Conservation (phyloP, 1,140 invertebrate species). For the Trichonephila inaurata region DNA sequence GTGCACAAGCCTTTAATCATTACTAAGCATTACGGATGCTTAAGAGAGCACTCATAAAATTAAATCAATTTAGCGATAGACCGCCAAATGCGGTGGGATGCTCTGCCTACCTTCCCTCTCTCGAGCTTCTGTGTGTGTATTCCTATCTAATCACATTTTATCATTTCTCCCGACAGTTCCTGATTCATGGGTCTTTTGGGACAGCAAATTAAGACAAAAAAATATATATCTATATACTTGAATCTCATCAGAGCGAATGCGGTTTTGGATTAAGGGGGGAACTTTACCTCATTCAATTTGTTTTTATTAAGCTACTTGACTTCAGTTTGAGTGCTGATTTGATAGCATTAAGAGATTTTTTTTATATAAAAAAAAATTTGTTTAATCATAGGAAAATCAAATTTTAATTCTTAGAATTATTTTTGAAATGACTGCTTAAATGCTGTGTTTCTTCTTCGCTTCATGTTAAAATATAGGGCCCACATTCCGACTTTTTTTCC, state of each 20-base stretch:
- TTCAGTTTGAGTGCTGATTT: not conserved
- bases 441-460: too few relatives aligned
- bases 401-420: too few relatives aligned
- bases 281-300: not conserved
- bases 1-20: too few relatives aligned
- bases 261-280: not conserved
- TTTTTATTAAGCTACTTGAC: conserved; percentile 1
- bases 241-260: conserved; percentile 16
- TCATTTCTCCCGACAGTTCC: conserved; percentile 54
- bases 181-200: conserved; percentile 66
- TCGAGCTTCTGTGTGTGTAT: conserved; percentile 35
- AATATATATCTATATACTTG: not conserved
- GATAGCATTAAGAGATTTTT: not conserved
- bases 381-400: too few relatives aligned
- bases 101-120: not conserved
- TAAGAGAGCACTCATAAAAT: not conserved
- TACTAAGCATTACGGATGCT: too few relatives aligned
- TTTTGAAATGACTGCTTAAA: too few relatives aligned
- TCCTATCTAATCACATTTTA: conserved; percentile 58
- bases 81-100: not conserved
- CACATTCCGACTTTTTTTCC: not conserved
- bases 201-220: conserved; percentile 56
- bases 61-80: not conserved
- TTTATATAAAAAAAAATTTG: too few relatives aligned
- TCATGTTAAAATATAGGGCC: too few relatives aligned